Evolutionary conservation across 2,797 vertebrate genomes (phyloP).

Genomic region (Cirrhinus molitorella): DNA sequence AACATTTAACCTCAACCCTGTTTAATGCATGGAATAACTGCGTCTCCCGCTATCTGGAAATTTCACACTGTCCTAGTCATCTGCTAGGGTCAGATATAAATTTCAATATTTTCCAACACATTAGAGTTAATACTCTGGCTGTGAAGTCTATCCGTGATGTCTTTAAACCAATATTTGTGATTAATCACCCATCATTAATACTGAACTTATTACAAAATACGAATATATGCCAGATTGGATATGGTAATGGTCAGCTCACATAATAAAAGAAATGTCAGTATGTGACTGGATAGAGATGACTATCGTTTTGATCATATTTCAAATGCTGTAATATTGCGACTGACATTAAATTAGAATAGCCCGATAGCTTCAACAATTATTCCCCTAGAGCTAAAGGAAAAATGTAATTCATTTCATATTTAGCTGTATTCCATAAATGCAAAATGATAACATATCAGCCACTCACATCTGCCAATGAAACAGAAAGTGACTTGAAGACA

Average conservation of each 20-base stretch:
- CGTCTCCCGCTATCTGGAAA: constrained; percentile 33
- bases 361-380: constrained; percentile 34
- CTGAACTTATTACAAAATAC: constrained; percentile 50
- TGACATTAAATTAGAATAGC: constrained; percentile 51
- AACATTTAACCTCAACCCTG: constrained; percentile 55
- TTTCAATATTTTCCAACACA: constrained; percentile 59
- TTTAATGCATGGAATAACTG: constrained; percentile 34
- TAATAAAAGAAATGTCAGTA: constrained; percentile 50
- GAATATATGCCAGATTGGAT: constrained; percentile 48
- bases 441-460: constrained; percentile 70
- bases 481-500: constrained; percentile 65
- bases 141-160: constrained; percentile 29
- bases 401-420: constrained; percentile 29
- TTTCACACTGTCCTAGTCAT: constrained; percentile 45
- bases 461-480: constrained; percentile 63
- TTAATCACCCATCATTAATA: constrained; percentile 58
- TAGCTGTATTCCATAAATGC: constrained; percentile 55
- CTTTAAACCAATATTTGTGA: constrained; percentile 61
- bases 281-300: constrained; percentile 33
- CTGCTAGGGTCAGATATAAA: constrained; percentile 57
- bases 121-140: constrained; percentile 51
- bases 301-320: constrained; percentile 50
- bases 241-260: constrained; percentile 48
- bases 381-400: constrained; percentile 18
- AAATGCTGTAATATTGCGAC: constrained; percentile 28